A percentile compares a stretch with the other conserved stretches of the same genome.
These are phyloP conservation scores for Xylocopa sonorina DNA, from an alignment of 1,140 invertebrate genomes.

Conservation along the genomic window DNA sequence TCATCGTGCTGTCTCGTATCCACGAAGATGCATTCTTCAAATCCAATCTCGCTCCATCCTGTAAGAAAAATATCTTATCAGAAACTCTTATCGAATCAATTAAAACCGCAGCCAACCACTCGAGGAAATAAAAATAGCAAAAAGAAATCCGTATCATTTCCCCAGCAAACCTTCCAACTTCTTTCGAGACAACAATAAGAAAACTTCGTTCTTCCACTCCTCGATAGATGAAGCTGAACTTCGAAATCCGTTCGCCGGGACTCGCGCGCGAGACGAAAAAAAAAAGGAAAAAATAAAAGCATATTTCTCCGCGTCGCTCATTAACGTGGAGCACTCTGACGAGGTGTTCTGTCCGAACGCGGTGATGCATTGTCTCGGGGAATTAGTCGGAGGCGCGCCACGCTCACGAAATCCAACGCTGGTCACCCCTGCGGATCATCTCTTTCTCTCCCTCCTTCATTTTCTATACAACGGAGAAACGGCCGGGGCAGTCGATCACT, in stretches of 20 bases:
- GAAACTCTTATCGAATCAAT: neutral
- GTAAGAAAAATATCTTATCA: neutral
- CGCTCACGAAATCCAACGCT: constrained; percentile 35
- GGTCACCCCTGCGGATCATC: constrained; percentile 50
- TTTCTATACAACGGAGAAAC: constrained; percentile 39
- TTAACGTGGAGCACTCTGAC: constrained; percentile 56
- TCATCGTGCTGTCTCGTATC: no score
- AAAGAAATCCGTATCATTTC: neutral
- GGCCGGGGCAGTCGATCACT: constrained; percentile 70
- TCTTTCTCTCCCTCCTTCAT: constrained; percentile 38
- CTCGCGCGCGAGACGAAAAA: constrained; percentile 27
- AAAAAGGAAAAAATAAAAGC: constrained; percentile 22
- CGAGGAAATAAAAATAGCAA: neutral
- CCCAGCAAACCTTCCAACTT: neutral
- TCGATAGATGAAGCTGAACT: neutral
- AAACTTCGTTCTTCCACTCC: neutral
- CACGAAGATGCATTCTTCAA: no score
- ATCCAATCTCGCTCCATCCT: neutral
- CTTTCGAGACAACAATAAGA: neutral
- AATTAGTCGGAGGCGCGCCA: constrained; percentile 64
- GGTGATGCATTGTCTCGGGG: constrained; percentile 68
- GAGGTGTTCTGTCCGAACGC: constrained; percentile 57
- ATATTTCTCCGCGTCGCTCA: constrained; percentile 40
- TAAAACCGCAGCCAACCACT: neutral
- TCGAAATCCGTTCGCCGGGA: constrained; percentile 1